These are phyloP conservation scores for Brachionus calyciflorus DNA, from an alignment of 1,140 invertebrate species.

Conservation along the genomic window DNA sequence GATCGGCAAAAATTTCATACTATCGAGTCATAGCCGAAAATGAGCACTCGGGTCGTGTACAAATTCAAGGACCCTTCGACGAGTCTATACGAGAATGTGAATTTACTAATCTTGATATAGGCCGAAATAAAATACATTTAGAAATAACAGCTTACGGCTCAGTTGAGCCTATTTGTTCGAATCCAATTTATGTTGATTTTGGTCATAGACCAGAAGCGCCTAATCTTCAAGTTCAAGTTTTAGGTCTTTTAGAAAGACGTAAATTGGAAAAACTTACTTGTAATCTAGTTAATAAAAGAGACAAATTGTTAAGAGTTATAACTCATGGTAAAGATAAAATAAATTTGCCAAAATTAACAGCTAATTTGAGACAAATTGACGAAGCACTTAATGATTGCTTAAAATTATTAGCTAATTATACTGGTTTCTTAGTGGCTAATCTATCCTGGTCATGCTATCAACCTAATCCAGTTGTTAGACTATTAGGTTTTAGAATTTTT, in stretches of 20 bases:
- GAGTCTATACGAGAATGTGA: constrained; percentile 29
- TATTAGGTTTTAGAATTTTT: constrained; percentile 57
- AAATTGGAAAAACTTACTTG: constrained; percentile 58
- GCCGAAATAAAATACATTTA: constrained; percentile 40
- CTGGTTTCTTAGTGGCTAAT: constrained; percentile 57
- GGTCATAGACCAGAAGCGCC: constrained; percentile 56
- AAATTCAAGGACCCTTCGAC: constrained; percentile 36
- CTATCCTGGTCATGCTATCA: constrained; percentile 58
- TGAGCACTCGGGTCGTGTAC: neutral
- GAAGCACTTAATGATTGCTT: constrained; percentile 58
- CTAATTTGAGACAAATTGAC: constrained; percentile 55
- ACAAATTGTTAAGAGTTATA: constrained; percentile 51
- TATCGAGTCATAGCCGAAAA: constrained; percentile 52
- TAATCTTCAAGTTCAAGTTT: constrained; percentile 55
- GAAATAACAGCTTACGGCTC: constrained; percentile 54
- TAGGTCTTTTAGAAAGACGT: constrained; percentile 57
- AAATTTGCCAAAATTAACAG: constrained; percentile 53
- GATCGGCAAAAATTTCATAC: constrained; percentile 59
- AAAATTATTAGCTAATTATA: constrained; percentile 53
- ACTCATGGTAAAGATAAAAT: constrained; percentile 40
- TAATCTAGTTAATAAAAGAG: constrained; percentile 59
- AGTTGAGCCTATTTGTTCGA: constrained; percentile 54
- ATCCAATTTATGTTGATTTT: constrained; percentile 54
- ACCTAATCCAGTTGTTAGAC: constrained; percentile 53
- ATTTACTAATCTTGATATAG: constrained; percentile 1